Evolutionary conservation across 2,113 vertebrate species (phyloP).

Genomic region (Coptodon rendalli): DNA sequence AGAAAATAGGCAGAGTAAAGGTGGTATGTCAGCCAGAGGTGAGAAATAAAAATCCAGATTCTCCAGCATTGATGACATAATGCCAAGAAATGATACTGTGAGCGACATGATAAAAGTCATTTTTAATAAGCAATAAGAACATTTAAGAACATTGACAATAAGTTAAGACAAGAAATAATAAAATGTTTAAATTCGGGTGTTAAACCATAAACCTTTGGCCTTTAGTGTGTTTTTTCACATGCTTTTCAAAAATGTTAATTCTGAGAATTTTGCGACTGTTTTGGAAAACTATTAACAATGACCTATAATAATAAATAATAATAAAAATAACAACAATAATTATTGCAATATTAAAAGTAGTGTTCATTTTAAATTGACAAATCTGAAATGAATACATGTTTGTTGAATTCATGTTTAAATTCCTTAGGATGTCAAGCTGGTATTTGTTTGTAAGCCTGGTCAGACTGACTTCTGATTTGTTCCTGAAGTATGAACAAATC

Average conservation of each 20-base stretch:
- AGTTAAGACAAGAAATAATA: background rate
- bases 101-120: background rate
- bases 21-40: background rate
- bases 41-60: background rate
- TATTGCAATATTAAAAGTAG: background rate
- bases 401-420: background rate
- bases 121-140: background rate
- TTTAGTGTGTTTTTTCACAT: background rate
- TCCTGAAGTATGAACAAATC: background rate
- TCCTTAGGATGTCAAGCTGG: background rate
- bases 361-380: background rate
- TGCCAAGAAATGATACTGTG: background rate
- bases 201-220: background rate
- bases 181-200: background rate
- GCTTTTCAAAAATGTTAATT: background rate
- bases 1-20: background rate
- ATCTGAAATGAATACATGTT: background rate
- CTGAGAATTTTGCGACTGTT: background rate
- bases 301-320: background rate
- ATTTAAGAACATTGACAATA: background rate
- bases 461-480: background rate
- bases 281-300: background rate
- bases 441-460: fast-evolving
- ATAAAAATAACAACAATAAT: background rate
- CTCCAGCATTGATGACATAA: background rate